Base-by-base conservation (phyloP, 2,888 invertebrate genomes). In the Drosophila fungiperda region DNA sequence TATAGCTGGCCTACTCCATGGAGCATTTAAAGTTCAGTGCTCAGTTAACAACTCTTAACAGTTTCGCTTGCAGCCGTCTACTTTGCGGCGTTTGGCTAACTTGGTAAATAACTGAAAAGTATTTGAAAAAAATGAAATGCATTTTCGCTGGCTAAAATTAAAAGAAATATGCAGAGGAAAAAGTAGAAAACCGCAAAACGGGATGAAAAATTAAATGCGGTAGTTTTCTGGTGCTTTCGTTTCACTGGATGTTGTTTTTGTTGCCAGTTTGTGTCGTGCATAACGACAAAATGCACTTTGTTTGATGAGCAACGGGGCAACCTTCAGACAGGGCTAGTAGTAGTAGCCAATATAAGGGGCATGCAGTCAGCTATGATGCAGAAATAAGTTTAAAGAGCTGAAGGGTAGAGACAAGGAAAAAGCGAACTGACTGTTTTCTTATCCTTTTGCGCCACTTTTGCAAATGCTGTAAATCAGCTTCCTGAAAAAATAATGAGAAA, bases 211-310 rank as follows among this genome's bases (percentile, higher is more conserved):
- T 50, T 38, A 82, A 61, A 75, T 81, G 49, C 49, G 59, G 65
- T 20, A 55, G 48, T 67, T 71, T 55, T 17, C 35, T 32, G 17
- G 33, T 59, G 36, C 20, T n/a, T n/a, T n/a, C n/a, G 29, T 49
- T 35, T 12, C 20, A 4, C 45, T 8, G 20, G 45, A 8, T 61
- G 26, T 36, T 60, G 53, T 54, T 72, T 26, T 40, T 78, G 45
- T n/a, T 26, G 53, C 35, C 49, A n/a, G 35, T 45, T 63, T 63
- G 57, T 57, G 40, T 62, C 48, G 33, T 62, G 76, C 66, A 64
- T 38, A 70, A 78, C 68, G 63, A 63, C 66, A 70, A 77, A 83
- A 78, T 81, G 82, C 87, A 84, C 75, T 82, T 78, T 78, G 71
- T 73, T 68, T 68, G 78, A 83, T 82, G 84, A 83, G 66, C 74